Percentiles rank a stretch among this genome's conserved stretches.
These are phyloP conservation scores for Premnoplex brunnescens DNA, from an alignment of 2,797 vertebrate genomes.

Conservation along the genomic window DNA sequence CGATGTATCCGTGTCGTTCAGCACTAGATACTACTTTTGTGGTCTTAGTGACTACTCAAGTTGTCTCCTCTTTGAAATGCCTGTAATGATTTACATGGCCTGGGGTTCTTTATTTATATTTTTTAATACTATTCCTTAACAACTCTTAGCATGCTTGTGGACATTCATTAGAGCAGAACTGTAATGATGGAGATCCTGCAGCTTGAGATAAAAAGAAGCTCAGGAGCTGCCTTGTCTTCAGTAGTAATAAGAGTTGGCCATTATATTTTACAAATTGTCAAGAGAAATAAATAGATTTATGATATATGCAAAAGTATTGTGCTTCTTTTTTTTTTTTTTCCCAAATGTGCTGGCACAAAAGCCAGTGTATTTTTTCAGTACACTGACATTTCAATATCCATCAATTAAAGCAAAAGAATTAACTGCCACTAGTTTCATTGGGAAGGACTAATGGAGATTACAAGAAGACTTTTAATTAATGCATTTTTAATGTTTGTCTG, in stretches of 20 bases:
- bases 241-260: not conserved
- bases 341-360: not conserved
- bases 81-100: not conserved
- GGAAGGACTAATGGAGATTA: not conserved
- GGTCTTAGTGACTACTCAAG: not conserved
- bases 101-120: not conserved
- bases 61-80: not conserved
- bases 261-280: not conserved
- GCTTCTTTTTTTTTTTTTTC: not conserved
- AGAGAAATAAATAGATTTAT: constrained; percentile 17
- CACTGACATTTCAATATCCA: constrained; percentile 23
- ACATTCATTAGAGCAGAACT: not conserved
- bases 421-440: not conserved
- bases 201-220: not conserved
- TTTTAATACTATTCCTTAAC: not conserved
- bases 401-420: constrained; percentile 36
- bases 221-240: not conserved
- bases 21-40: not conserved
- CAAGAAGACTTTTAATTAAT: not conserved
- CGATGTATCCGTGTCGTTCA: not conserved
- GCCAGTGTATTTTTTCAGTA: not conserved
- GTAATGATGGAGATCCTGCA: not conserved
- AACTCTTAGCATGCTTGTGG: not conserved
- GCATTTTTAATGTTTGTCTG: not conserved
- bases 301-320: not conserved